phyloP scores from a whole-genome alignment of 2,888 invertebrate genomes.

The Nudaria mundana region DNA sequence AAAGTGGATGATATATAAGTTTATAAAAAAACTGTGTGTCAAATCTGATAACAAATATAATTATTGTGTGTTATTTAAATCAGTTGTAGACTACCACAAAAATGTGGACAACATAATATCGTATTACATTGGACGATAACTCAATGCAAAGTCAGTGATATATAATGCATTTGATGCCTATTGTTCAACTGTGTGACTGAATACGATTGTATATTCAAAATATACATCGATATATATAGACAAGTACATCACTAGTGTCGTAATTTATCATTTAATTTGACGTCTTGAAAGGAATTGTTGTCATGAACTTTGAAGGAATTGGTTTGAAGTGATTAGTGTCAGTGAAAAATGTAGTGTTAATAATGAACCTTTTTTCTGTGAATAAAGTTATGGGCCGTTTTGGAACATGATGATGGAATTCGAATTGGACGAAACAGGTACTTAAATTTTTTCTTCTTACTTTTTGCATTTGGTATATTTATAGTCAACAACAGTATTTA shows the following conservation, averaged over 20 bases:
- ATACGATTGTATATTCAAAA: slow-evolving; percentile 15
- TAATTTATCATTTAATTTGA: slow-evolving; percentile 16
- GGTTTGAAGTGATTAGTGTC: slow-evolving; percentile 2
- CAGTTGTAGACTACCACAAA: slow-evolving; percentile 42
- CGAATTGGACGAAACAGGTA: slow-evolving; percentile 30
- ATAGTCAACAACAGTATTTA: neutral
- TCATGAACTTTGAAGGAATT: slow-evolving; percentile 7
- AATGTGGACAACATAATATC: slow-evolving; percentile 52
- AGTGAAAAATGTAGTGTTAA: slow-evolving; percentile 13
- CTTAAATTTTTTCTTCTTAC: slow-evolving; percentile 3
- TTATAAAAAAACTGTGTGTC: slow-evolving; percentile 1
- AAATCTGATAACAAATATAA: slow-evolving; percentile 16
- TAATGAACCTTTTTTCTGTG: slow-evolving; percentile 16
- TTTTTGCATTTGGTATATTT: neutral
- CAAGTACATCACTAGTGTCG: slow-evolving; percentile 22
- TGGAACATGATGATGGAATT: slow-evolving; percentile 21
- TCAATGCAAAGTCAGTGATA: slow-evolving; percentile 38
- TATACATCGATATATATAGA: slow-evolving; percentile 20
- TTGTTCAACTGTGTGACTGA: slow-evolving; percentile 12
- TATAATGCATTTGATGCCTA: slow-evolving; percentile 21
- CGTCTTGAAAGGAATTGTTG: slow-evolving; percentile 7
- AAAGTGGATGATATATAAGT: no score
- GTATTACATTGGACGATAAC: slow-evolving; percentile 53
- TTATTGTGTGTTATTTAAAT: slow-evolving; percentile 11
- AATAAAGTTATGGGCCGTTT: slow-evolving; percentile 14